Evolutionary conservation across 2,113 vertebrate species (phyloP), one percentile per base, ranked within the genome.

Genomic region (Taurulus bubalis): DNA sequence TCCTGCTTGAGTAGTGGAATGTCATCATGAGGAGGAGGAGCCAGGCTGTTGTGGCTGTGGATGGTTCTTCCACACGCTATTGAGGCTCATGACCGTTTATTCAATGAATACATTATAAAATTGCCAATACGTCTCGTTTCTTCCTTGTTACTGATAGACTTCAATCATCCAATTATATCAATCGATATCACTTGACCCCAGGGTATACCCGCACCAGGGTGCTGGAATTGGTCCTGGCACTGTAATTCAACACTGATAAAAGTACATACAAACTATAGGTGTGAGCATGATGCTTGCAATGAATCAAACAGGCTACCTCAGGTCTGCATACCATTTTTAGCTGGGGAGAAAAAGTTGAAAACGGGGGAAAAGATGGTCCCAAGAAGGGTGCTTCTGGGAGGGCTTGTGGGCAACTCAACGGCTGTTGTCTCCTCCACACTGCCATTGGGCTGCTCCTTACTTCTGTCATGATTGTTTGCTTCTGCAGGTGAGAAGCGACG

Each of bases 281-380:
- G 32, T 64, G 18, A 45, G 32, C 45, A 26, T 16, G 6, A 30
- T 18, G 24, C 22, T 8, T 3, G n/a, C 36, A 10, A 49, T 12
- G 3, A 56, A 11, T 71, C 36, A 20, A 60, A 59, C 9, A 3
- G 15, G 28, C 36, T 9, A 4, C 34, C 9, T 24, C 22, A 8
- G 18, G n/a, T 16, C 24, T 62, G 34, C 74, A 92, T 91, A 98
- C 98, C 97, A 95, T 97, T 99, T 95, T 98, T 98, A 94, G 97
- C 95, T 96, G 97, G 96, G 95, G 98, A 98, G 94, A 99, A 99
- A 92, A 98, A 99, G 94, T 98, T 98, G 93, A 99, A 99, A 85
- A 99, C 98, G 0, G 98, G 98, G 87, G 97, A 98, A 95, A 99
- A 99, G 92, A 99, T 99, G 88, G 98, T 99, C 89, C 97, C 98